phyloP scores from a whole-genome alignment of 1,140 invertebrate species.

The Pseudoatta argentina region DNA sequence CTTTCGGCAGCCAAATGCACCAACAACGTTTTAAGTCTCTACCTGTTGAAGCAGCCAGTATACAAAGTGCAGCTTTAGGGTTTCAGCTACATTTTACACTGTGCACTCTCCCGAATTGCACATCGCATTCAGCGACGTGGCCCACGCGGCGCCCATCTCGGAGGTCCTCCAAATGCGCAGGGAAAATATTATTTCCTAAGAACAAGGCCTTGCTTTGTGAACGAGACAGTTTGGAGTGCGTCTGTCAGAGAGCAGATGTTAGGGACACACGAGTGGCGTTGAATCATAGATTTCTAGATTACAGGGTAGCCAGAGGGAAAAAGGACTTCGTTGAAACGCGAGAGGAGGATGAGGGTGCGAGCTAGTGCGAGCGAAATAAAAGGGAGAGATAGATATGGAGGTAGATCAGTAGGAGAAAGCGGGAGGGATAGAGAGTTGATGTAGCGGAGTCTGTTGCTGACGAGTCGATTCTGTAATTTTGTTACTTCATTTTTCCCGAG shows the following conservation, averaged over 20 bases:
- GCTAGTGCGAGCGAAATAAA: slow-evolving; percentile 46
- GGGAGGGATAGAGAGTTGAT: slow-evolving; percentile 66
- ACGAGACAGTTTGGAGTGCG: slow-evolving; percentile 72
- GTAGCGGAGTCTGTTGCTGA: slow-evolving; percentile 75
- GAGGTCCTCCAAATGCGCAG: slow-evolving; percentile 18
- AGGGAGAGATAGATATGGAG: slow-evolving; percentile 36
- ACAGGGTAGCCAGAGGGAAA: slow-evolving; percentile 74
- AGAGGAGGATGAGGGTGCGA: slow-evolving; percentile 56
- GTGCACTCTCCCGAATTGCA: slow-evolving; percentile 12
- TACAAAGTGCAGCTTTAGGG: slow-evolving; percentile 28
- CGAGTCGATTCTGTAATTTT: slow-evolving; percentile 79
- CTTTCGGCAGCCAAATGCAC: slow-evolving; percentile 13
- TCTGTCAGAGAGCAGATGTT: slow-evolving; percentile 77
- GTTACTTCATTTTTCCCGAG: slow-evolving; percentile 75
- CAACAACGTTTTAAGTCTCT: slow-evolving; percentile 30
- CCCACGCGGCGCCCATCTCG: not conserved
- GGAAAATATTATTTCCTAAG: slow-evolving; percentile 75
- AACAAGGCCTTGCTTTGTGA: slow-evolving; percentile 71
- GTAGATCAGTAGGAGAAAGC: slow-evolving; percentile 29
- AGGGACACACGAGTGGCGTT: slow-evolving; percentile 79
- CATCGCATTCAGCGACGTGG: slow-evolving; percentile 20
- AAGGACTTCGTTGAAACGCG: slow-evolving; percentile 71
- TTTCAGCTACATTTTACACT: slow-evolving; percentile 33
- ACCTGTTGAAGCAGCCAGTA: slow-evolving; percentile 47
- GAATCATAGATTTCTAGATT: slow-evolving; percentile 82